Evolutionary conservation across 2,113 vertebrate genomes (phyloP), one percentile per base, ranked within the genome.

Genomic region (Trinectes maculatus): DNA sequence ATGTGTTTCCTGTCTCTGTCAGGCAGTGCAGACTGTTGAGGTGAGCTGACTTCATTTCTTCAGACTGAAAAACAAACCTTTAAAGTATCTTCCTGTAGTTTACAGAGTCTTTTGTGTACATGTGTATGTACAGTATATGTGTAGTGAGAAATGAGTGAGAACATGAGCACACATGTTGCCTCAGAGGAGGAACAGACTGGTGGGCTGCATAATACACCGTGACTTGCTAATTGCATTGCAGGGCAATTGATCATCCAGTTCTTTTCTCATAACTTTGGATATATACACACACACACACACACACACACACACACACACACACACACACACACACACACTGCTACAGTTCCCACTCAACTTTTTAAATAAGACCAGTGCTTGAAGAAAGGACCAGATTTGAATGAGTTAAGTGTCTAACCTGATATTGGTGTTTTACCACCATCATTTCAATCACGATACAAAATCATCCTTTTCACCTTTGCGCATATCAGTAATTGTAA

Each of bases 221-320:
- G 24, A 63, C 49, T 19, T 40, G 40, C 47, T 78, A 82, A 80
- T 84, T 75, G 57, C 58, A 42, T 64, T 64, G 65, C 54, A 69
- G 62, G 54, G 64, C 60, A 59, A 48, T 80, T 73, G 61, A 84
- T 80, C 61, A 70, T 53, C 26, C 64, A 19, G 3, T 46, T 57
- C 13, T 64, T 37, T 71, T 55, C 37, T 24, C 28, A 39, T 36
- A 55, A 61, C 13, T 52, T 58, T n/a, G n/a, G n/a, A n/a, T n/a
- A n/a, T n/a, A n/a, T n/a, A n/a, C n/a, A n/a, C n/a, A n/a, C n/a
- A n/a, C n/a, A n/a, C n/a, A n/a, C n/a, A n/a, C n/a, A n/a, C n/a
- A n/a, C n/a, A n/a, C n/a, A n/a, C n/a, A n/a, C n/a, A n/a, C n/a
- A n/a, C n/a, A n/a, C n/a, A n/a, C n/a, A n/a, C n/a, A n/a, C n/a